Conservation (phyloP, 2,797 vertebrate species). For the Squalus acanthias region DNA sequence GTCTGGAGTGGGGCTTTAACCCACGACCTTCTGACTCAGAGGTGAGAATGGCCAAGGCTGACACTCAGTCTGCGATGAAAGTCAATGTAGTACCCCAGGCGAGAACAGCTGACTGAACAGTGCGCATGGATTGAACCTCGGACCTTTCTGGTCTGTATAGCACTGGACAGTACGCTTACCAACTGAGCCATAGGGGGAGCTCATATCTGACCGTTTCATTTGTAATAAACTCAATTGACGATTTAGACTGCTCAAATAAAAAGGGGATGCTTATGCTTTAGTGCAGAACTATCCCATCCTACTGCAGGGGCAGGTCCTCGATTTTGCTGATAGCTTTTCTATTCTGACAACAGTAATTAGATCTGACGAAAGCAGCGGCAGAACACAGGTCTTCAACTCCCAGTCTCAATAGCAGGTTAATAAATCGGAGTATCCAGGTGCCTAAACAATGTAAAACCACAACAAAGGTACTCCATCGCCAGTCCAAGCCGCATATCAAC, state of each 20-base stretch:
- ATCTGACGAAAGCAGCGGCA: background rate
- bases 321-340: background rate
- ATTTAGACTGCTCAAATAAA: background rate
- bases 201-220: background rate
- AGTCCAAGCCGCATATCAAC: background rate
- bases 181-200: background rate
- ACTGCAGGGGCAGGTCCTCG: background rate
- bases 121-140: background rate
- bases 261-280: background rate
- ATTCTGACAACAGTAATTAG: background rate
- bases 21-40: background rate
- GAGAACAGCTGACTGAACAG: background rate
- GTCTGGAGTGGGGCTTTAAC: background rate
- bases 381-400: background rate
- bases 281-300: background rate
- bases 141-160: background rate
- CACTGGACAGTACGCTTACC: background rate
- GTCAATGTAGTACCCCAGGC: background rate
- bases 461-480: background rate
- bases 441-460: background rate
- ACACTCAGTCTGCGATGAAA: background rate
- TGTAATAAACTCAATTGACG: background rate
- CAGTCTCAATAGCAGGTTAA: background rate
- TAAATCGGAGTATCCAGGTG: conserved; percentile 25
- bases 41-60: background rate